Conservation (phyloP, 2,888 invertebrate species). For the Lasioglossum pauxillum region DNA sequence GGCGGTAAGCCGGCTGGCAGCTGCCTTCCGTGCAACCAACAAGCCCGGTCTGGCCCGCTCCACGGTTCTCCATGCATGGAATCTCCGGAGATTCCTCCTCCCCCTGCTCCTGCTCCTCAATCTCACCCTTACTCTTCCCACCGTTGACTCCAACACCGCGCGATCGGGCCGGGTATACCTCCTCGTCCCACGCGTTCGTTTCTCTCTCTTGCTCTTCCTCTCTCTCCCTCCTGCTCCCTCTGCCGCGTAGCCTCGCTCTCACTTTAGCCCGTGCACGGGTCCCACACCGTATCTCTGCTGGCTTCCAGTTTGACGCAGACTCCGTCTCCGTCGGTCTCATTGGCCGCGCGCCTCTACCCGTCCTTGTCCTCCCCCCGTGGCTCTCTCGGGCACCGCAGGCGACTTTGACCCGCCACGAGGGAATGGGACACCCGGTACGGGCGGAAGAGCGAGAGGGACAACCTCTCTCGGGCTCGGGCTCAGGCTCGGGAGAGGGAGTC, state of each 20-base stretch:
- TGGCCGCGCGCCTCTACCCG: conserved; percentile 37
- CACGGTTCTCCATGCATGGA: conserved; percentile 80
- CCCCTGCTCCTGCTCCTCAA: conserved; percentile 66
- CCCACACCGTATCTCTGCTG: conserved; percentile 37
- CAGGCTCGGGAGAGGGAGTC: conserved; percentile 47
- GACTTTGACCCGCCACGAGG: conserved; percentile 63
- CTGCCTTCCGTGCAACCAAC: conserved; percentile 83
- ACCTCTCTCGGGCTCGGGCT: conserved; percentile 15
- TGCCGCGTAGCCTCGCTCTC: not conserved
- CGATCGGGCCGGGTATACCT: conserved; percentile 53
- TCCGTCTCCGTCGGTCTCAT: conserved; percentile 54
- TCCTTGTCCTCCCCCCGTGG: conserved; percentile 41
- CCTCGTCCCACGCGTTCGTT: conserved; percentile 50
- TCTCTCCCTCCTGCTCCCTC: not conserved
- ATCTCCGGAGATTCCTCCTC: conserved; percentile 79
- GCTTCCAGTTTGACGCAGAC: conserved; percentile 58
- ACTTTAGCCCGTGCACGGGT: conserved; percentile 18
- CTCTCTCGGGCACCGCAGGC: conserved; percentile 62
- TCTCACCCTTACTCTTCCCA: conserved; percentile 60
- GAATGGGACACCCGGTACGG: conserved; percentile 45
- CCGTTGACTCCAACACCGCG: conserved; percentile 54
- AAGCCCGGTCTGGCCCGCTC: conserved; percentile 77
- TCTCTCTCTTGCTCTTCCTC: conserved; percentile 3
- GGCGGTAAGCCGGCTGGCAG: conserved; percentile 82
- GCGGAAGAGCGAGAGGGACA: conserved; percentile 33